A percentile compares a stretch with the other conserved stretches of the same genome.
Conservation (phyloP, 2,113 vertebrate genomes). For the Gnathonemus echidnorhynchus region DNA sequence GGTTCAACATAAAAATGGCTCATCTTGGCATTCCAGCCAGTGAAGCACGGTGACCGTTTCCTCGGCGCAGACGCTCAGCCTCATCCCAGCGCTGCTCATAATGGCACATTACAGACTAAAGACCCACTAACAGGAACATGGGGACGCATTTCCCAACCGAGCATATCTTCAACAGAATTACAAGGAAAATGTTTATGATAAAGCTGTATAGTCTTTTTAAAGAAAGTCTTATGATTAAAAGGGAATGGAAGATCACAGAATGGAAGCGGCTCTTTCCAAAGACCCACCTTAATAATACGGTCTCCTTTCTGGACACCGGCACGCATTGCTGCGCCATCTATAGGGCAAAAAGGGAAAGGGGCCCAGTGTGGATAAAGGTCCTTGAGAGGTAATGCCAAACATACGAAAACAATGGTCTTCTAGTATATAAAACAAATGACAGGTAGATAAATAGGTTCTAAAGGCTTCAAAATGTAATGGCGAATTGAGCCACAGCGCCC, state of each 20-base stretch:
- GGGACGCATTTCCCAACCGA: neutral
- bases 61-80: neutral
- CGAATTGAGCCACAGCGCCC: no score
- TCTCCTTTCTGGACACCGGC: slow-evolving; percentile 96
- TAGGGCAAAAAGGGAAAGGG: slow-evolving; percentile 10
- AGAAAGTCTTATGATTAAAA: neutral
- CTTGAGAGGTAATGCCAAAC: neutral
- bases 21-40: neutral
- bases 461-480: neutral
- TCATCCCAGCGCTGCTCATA: neutral
- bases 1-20: neutral
- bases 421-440: neutral
- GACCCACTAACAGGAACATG: neutral
- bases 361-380: neutral
- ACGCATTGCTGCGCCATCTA: slow-evolving; percentile 99
- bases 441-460: neutral
- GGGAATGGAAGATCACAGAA: neutral
- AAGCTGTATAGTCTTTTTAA: neutral
- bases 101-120: neutral
- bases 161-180: neutral
- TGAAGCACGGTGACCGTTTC: neutral
- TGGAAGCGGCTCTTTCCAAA: neutral
- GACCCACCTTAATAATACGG: slow-evolving; percentile 89
- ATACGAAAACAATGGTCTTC: neutral
- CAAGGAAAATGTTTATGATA: neutral